Conservation (phyloP, 1,140 invertebrate species). For the Heliconius hermathena region DNA sequence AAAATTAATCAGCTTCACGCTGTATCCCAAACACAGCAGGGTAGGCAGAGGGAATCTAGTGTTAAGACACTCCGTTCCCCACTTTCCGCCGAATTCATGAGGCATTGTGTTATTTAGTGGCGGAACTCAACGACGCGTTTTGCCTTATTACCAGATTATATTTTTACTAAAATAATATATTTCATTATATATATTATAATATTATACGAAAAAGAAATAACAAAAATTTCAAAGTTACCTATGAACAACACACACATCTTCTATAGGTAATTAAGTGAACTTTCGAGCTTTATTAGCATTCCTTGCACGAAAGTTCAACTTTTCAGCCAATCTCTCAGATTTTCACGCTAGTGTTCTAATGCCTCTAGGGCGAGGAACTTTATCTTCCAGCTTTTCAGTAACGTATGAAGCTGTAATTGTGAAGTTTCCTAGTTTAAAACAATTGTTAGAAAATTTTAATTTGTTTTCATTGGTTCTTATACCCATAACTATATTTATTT, state of each 20-base stretch:
- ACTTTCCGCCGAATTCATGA: no score
- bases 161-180: not conserved
- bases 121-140: no score
- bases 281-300: constrained; percentile 3
- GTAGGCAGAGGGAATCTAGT: no score
- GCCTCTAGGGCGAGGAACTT: not conserved
- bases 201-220: not conserved
- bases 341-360: constrained; percentile 9
- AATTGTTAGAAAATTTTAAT: not conserved
- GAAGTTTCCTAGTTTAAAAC: not conserved
- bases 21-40: no score
- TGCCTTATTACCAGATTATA: no score
- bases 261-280: constrained; percentile 2
- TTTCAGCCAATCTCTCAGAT: constrained; percentile 3
- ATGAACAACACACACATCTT: not conserved
- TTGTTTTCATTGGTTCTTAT: not conserved
- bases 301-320: not conserved
- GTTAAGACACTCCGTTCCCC: no score
- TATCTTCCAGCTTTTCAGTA: constrained; percentile 4
- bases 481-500: no score
- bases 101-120: no score
- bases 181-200: no score
- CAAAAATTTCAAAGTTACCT: not conserved
- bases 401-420: not conserved
- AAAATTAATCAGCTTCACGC: no score